Evolutionary conservation across 2,797 vertebrate genomes (phyloP), one percentile per base, ranked within the genome.

Genomic region (Ceryle rudis): DNA sequence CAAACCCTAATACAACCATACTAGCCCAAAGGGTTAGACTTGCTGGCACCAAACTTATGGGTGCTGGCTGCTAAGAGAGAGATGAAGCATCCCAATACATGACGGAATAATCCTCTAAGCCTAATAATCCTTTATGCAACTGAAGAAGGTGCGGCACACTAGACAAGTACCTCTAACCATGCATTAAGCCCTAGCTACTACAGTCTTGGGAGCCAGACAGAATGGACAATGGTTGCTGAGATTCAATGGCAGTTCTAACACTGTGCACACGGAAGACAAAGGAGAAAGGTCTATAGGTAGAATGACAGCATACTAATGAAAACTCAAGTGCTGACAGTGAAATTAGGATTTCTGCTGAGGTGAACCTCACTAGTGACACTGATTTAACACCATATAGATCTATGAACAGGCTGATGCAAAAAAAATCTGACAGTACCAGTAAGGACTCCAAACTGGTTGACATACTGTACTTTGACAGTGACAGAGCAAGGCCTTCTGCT

Each of bases 241-340:
- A 52, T 44, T 44, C 72, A 83, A 5, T 14, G 37, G 80, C n/a
- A 44, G n/a, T 58, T 58, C 65, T 83, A 64, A 57, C 22, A 29
- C 13, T 14, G 37, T 2, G 4, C 28, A 18, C 11, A 6, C 20
- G 52, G 22, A 37, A 65, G 58, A 51, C 26, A 69, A 62, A 62
- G 7, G 35, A 83, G 28, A 74, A 8, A 55, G 51, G 25, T 37
- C 39, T 62, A 3, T 5, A 69, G 0, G 0, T 1, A 44, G 51
- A n/a, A 85, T 12, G 25, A 77, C 14, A 8, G 85, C 31, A 33
- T 46, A 41, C 26, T 70, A 29, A 80, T 25, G 39, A 77, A 82
- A 93, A 73, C 16, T 54, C 7, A 65, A 87, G 25, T 4, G 29
- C 4, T 42, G 91, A 85, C 15, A n/a, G 21, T 1, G 7, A 72